Percentiles rank a stretch among this genome's conserved stretches.
These are phyloP conservation scores for Cosmorhoe ocellata DNA, from an alignment of 2,888 invertebrate species.

Conservation along the genomic window DNA sequence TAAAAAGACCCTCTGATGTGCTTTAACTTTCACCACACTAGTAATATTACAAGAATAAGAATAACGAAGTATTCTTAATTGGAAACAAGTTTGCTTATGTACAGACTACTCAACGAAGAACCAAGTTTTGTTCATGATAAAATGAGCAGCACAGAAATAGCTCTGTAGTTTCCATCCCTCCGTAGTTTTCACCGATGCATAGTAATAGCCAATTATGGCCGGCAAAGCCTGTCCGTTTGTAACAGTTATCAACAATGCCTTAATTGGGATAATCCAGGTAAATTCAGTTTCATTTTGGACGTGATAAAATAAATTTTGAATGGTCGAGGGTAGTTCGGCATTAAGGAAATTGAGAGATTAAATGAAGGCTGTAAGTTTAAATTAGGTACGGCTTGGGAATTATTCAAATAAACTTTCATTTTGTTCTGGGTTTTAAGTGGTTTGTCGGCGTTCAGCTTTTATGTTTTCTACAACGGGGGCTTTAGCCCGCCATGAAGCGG, in stretches of 20 bases:
- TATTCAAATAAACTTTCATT: constrained; percentile 26
- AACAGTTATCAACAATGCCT: constrained; percentile 32
- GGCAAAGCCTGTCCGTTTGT: constrained; percentile 25
- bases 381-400: constrained; percentile 23
- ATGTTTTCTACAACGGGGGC: constrained; percentile 12
- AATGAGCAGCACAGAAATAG: no score
- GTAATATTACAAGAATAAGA: no score
- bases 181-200: constrained; percentile 27
- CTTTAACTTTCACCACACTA: no score
- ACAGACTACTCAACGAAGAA: neutral
- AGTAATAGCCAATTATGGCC: constrained; percentile 36
- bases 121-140: neutral
- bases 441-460: constrained; percentile 17
- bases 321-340: constrained; percentile 23
- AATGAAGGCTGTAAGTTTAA: constrained; percentile 23
- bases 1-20: no score
- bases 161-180: neutral
- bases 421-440: constrained; percentile 20
- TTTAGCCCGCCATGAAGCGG: neutral
- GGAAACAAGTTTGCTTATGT: no score
- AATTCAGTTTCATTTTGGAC: constrained; percentile 33
- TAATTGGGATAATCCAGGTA: constrained; percentile 36
- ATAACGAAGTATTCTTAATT: no score
- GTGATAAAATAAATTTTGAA: constrained; percentile 31
- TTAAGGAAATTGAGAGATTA: constrained; percentile 29